These are phyloP conservation scores for Dromaius novaehollandiae DNA, from an alignment of 2,113 vertebrate species.

Conservation along the genomic window DNA sequence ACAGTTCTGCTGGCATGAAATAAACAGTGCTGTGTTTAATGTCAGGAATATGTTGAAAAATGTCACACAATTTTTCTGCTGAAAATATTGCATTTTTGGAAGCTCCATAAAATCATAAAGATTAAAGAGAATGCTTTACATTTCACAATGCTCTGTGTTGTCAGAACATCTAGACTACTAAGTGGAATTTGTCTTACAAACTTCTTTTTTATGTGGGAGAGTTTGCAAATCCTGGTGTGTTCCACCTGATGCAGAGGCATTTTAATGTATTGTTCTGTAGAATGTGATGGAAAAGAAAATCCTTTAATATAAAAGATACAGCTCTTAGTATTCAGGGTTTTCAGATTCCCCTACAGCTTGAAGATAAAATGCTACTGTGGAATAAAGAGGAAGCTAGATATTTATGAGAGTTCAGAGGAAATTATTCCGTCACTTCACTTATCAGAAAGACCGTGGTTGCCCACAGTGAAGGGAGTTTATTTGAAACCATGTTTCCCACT, in stretches of 20 bases:
- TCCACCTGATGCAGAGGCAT: background rate
- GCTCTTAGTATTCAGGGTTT: background rate
- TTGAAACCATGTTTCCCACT: constrained; percentile 14
- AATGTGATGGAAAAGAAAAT: background rate
- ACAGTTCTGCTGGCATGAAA: background rate
- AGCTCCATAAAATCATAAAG: background rate
- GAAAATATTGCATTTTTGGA: constrained; percentile 11
- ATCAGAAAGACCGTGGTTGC: background rate
- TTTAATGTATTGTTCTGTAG: background rate
- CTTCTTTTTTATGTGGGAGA: background rate
- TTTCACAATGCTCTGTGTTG: background rate
- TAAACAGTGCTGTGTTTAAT: background rate
- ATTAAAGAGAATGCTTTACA: background rate
- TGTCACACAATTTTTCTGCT: background rate
- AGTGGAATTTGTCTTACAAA: background rate
- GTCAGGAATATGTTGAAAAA: background rate
- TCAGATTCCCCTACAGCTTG: background rate
- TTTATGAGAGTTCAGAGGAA: background rate
- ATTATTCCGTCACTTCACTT: background rate
- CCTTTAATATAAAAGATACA: background rate
- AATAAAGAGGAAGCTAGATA: background rate
- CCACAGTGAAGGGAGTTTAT: constrained; percentile 14
- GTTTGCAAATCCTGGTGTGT: background rate
- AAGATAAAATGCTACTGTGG: background rate
- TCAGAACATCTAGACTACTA: background rate